Evolutionary conservation across 2,888 invertebrate genomes (phyloP).

Genomic region (Amphiduros pacificus): DNA sequence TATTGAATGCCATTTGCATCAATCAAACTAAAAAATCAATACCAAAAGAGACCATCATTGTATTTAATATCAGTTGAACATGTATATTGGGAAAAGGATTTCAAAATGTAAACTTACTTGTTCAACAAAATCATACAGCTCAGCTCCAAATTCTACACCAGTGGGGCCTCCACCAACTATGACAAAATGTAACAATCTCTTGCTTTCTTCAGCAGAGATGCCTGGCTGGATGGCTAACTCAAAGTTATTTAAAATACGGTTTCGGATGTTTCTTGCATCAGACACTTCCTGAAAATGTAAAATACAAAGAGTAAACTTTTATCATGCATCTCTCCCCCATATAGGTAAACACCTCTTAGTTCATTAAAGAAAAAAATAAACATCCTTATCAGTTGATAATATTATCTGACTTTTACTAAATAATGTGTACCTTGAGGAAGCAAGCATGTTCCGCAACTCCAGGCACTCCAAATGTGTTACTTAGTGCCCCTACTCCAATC

Average conservation of each 20-base stretch:
- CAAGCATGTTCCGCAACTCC: constrained; percentile 59
- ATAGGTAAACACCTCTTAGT: too few species aligned
- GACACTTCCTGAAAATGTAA: constrained; percentile 50
- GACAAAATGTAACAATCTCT: constrained; percentile 55
- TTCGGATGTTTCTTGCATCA: constrained; percentile 58
- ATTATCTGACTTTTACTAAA: too few species aligned
- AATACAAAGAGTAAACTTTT: too few species aligned
- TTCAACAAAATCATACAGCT: constrained; percentile 59
- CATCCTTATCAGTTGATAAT: too few species aligned
- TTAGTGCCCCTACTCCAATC: constrained; percentile 59
- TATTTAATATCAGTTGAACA: too few species aligned
- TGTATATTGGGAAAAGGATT: too few species aligned
- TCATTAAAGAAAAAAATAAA: too few species aligned
- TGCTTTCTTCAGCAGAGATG: constrained; percentile 44
- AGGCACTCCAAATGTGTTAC: constrained; percentile 60
- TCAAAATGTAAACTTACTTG: constrained; percentile 41
- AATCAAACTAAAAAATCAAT: too few species aligned
- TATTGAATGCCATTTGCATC: too few species aligned
- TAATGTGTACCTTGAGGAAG: constrained; percentile 61
- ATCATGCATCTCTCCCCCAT: too few species aligned
- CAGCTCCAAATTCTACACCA: constrained; percentile 61
- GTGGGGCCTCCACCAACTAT: constrained; percentile 63
- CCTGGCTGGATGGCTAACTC: constrained; percentile 56
- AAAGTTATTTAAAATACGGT: constrained; percentile 55
- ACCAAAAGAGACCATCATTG: too few species aligned